These are phyloP conservation scores for Tychaedon coryphoeus DNA, from an alignment of 2,113 vertebrate species.

Conservation along the genomic window DNA sequence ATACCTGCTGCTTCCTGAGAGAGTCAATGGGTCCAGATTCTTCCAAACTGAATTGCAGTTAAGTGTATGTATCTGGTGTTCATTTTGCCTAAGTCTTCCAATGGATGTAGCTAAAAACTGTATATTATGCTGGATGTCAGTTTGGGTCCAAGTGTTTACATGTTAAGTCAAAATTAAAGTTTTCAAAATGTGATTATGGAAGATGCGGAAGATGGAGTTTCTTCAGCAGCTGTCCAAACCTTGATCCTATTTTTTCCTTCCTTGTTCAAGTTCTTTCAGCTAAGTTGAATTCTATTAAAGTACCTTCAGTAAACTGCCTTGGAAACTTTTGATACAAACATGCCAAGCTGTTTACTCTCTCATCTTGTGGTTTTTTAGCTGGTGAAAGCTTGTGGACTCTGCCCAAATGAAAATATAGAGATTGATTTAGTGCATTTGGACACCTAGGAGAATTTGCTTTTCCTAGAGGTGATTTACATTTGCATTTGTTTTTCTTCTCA, in stretches of 20 bases:
- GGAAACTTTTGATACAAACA: not conserved
- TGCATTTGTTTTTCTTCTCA: conserved; percentile 45
- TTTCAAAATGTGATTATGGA: not conserved
- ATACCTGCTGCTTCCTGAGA: not conserved
- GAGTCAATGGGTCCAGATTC: not conserved
- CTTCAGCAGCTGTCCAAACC: not conserved
- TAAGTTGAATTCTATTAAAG: not conserved
- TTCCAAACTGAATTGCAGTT: not conserved
- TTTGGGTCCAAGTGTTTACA: not conserved
- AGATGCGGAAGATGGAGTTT: not conserved
- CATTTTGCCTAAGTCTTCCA: not conserved
- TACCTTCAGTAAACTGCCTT: not conserved
- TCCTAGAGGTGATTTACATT: conserved; percentile 19
- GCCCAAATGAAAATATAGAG: not conserved
- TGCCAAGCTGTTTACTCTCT: not conserved
- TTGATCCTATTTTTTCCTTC: not conserved
- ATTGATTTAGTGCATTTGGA: not conserved
- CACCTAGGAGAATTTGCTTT: not conserved
- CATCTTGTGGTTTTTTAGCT: not conserved
- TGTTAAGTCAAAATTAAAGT: not conserved
- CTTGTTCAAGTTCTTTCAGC: not conserved
- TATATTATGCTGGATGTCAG: not conserved
- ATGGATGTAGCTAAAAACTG: not conserved
- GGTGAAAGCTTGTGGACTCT: not conserved
- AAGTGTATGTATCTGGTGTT: not conserved